Percentiles rank a stretch among this genome's conserved stretches.
These are phyloP conservation scores for Rhopalosiphum nymphaeae DNA, from an alignment of 2,888 invertebrate species.

Conservation along the genomic window DNA sequence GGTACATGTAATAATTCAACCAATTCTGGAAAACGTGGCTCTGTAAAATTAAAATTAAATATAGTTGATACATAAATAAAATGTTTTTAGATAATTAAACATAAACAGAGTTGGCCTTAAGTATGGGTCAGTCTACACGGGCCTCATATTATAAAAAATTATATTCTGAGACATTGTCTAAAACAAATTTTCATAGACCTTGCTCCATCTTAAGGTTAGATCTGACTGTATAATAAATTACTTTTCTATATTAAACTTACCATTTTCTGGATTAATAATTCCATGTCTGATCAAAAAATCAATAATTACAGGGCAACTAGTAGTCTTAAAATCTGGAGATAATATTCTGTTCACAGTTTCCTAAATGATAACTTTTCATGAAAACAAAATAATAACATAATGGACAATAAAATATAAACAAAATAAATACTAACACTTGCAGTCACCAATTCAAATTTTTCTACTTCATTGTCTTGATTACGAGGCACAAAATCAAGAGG, in stretches of 20 bases:
- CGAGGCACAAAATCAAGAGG: conserved; percentile 91
- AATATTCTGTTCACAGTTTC: conserved; percentile 80
- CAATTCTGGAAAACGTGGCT: conserved; percentile 85
- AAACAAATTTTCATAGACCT: too few species aligned
- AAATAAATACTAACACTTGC: conserved; percentile 75
- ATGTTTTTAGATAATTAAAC: neutral
- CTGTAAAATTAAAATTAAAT: conserved; percentile 73
- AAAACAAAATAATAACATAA: neutral
- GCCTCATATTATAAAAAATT: too few species aligned
- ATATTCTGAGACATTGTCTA: too few species aligned
- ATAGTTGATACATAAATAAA: neutral
- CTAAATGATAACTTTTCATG: conserved; percentile 67
- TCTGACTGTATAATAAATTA: neutral
- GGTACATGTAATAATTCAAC: conserved; percentile 90
- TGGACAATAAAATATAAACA: neutral
- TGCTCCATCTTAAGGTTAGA: too few species aligned
- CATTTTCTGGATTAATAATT: conserved; percentile 88
- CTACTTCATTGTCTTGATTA: conserved; percentile 95
- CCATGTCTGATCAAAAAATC: conserved; percentile 95
- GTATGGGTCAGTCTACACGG: too few species aligned
- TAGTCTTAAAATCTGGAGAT: conserved; percentile 90
- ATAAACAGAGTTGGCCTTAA: neutral
- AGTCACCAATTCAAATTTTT: conserved; percentile 87
- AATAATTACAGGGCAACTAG: conserved; percentile 90
- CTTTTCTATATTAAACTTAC: conserved; percentile 72